These are phyloP conservation scores for Cheilosia grossa DNA, from an alignment of 2,888 invertebrate genomes.

Conservation along the genomic window DNA sequence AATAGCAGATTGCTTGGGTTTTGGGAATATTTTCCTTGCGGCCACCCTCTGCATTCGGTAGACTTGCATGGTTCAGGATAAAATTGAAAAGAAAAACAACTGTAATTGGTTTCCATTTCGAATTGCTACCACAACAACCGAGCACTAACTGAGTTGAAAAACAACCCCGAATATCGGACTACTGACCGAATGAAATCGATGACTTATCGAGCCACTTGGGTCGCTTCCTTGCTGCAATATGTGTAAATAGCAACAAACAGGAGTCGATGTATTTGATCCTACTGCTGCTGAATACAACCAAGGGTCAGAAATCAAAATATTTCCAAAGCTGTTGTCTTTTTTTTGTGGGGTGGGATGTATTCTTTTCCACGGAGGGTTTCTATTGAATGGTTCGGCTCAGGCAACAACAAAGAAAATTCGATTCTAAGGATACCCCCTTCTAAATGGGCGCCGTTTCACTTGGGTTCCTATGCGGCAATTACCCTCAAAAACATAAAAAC, in stretches of 20 bases:
- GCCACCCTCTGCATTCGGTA: background rate
- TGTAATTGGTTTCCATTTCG: slow-evolving; percentile 71
- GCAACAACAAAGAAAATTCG: no score
- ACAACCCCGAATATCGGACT: slow-evolving; percentile 53
- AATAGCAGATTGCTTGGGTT: slow-evolving; percentile 41
- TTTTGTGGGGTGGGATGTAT: background rate
- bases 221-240: slow-evolving; percentile 51
- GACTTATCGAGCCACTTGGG: slow-evolving; percentile 66
- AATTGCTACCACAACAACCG: slow-evolving; percentile 49
- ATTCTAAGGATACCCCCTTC: slow-evolving; percentile 38
- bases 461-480: slow-evolving; percentile 70
- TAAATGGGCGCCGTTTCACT: slow-evolving; percentile 63
- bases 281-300: slow-evolving; percentile 28
- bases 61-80: slow-evolving; percentile 33
- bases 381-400: background rate
- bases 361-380: background rate
- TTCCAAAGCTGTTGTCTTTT: slow-evolving; percentile 12
- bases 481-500: slow-evolving; percentile 72
- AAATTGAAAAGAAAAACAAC: slow-evolving; percentile 48
- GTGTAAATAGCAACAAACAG: slow-evolving; percentile 35
- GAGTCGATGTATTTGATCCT: slow-evolving; percentile 19
- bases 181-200: slow-evolving; percentile 74
- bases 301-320: slow-evolving; percentile 69
- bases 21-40: slow-evolving; percentile 45
- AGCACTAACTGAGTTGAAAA: slow-evolving; percentile 21